Percentiles rank a stretch among this genome's conserved stretches.
Conservation (phyloP, 2,113 vertebrate genomes). For the Carassius carassius region DNA sequence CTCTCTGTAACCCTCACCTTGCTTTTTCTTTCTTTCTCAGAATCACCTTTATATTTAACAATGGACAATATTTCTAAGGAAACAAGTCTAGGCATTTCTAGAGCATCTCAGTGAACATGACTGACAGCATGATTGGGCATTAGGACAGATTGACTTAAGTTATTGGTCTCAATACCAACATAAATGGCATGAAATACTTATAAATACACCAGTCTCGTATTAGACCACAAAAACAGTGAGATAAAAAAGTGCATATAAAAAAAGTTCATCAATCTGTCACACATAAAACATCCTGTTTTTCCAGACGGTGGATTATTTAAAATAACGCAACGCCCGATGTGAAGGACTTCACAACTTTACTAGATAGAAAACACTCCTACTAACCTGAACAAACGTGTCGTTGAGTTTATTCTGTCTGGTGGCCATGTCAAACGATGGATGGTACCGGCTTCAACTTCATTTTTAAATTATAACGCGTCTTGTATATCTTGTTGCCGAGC, state of each 20-base stretch:
- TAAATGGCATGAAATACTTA: background rate
- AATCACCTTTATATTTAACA: background rate
- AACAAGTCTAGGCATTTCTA: background rate
- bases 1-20: slow-evolving; percentile 16
- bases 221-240: background rate
- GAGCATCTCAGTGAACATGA: background rate
- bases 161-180: background rate
- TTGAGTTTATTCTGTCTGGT: background rate
- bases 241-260: too few species aligned
- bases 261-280: background rate
- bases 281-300: background rate
- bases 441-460: slow-evolving; percentile 17
- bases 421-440: background rate
- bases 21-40: slow-evolving; percentile 38
- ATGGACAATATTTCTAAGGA: background rate
- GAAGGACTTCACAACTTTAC: background rate
- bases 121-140: background rate
- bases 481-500: slow-evolving; percentile 48
- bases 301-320: background rate
- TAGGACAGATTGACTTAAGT: too few species aligned
- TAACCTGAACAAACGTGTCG: slow-evolving; percentile 15
- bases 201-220: background rate
- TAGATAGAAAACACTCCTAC: background rate
- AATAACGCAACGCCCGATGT: background rate
- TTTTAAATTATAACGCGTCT: slow-evolving; percentile 32